These are phyloP conservation scores for Glossosoma conforme DNA, from an alignment of 1,140 invertebrate species.

Conservation along the genomic window DNA sequence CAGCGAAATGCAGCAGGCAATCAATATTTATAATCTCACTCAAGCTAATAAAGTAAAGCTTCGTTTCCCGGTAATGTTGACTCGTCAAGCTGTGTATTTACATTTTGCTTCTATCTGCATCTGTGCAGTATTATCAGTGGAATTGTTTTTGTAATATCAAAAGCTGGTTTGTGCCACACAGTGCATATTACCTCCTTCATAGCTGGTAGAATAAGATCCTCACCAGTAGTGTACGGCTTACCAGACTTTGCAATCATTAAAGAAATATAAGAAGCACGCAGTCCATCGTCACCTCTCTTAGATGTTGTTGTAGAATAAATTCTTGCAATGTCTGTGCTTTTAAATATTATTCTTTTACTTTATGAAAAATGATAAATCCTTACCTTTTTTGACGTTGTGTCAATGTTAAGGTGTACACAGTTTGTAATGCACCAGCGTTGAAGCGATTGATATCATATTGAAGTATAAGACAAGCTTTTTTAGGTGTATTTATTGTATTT, in stretches of 20 bases:
- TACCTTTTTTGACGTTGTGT: too few relatives aligned
- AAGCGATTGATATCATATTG: too few relatives aligned
- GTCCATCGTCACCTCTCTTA: constrained; percentile 36
- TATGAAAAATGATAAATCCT: too few relatives aligned
- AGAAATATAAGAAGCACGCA: constrained; percentile 39
- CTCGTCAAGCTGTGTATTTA: constrained; percentile 39
- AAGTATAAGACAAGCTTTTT: too few relatives aligned
- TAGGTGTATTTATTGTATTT: too few relatives aligned
- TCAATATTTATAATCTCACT: too few relatives aligned
- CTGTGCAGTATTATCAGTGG: constrained; percentile 40
- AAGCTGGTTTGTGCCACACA: constrained; percentile 35
- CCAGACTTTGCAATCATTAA: constrained; percentile 38
- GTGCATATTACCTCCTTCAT: constrained; percentile 35
- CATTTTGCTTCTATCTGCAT: constrained; percentile 39
- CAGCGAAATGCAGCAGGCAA: too few relatives aligned
- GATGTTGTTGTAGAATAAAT: too few relatives aligned
- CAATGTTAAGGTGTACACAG: too few relatives aligned
- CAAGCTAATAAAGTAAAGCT: constrained; percentile 42
- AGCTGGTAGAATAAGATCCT: constrained; percentile 39
- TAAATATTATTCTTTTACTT: too few relatives aligned
- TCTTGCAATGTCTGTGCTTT: too few relatives aligned
- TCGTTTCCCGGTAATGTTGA: constrained; percentile 42
- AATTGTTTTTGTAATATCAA: constrained; percentile 38
- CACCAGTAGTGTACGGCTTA: constrained; percentile 39
- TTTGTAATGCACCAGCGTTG: too few relatives aligned